Percentiles rank a stretch among this genome's conserved stretches.
Conservation (phyloP, 2,797 vertebrate species). For the Cyclura pinguis region DNA sequence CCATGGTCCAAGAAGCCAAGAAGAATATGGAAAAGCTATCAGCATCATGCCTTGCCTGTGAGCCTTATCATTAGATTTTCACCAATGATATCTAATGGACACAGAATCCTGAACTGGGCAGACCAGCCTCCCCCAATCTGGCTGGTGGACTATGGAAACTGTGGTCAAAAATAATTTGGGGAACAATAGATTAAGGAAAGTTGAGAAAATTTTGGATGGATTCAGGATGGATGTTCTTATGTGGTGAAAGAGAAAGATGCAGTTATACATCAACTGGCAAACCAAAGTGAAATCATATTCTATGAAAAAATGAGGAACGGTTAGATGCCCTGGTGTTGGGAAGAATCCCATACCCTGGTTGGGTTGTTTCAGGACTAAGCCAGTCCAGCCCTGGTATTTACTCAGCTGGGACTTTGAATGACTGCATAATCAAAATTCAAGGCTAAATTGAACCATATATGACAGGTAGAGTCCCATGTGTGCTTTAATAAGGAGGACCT, state of each 20-base stretch:
- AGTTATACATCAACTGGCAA: background rate
- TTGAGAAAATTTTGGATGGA: background rate
- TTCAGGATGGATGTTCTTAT: background rate
- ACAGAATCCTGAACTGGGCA: background rate
- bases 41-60: background rate
- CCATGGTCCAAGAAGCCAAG: too few species aligned
- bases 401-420: background rate
- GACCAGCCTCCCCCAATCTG: background rate
- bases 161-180: background rate
- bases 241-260: background rate
- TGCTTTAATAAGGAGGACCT: background rate
- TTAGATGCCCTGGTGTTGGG: background rate
- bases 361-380: background rate
- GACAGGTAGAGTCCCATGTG: accelerated
- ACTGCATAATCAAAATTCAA: constrained; percentile 14
- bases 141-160: background rate
- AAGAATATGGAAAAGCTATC: background rate
- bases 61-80: background rate
- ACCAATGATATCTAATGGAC: background rate
- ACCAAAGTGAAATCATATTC: background rate
- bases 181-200: background rate
- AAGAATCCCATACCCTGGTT: background rate
- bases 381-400: background rate
- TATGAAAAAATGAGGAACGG: background rate
- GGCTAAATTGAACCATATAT: background rate